Conservation (phyloP, 64 coral and sea anemone genomes). For the Dendrophyllia cribrosa region DNA sequence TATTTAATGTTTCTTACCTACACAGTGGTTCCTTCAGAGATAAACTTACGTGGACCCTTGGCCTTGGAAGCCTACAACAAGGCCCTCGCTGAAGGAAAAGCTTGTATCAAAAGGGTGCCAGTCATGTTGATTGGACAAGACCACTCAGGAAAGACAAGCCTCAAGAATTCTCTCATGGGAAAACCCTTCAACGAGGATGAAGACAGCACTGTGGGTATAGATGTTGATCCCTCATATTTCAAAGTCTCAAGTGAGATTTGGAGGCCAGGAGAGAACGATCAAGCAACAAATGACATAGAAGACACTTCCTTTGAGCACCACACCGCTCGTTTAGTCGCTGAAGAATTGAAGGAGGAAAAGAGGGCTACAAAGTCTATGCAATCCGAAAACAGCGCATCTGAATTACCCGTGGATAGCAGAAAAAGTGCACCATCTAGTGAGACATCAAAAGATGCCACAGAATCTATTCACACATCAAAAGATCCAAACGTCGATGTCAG, state of each 20-base stretch:
- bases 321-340: not conserved
- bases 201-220: too few relatives aligned
- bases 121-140: not conserved
- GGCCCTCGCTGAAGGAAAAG: constrained; percentile 29
- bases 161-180: too few relatives aligned
- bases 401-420: not conserved
- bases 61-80: constrained; percentile 21
- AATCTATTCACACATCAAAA: too few relatives aligned
- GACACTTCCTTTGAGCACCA: constrained; percentile 30
- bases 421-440: not conserved
- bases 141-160: too few relatives aligned
- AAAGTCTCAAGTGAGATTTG: not conserved
- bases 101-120: not conserved
- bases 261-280: not conserved
- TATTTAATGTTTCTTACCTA: not conserved
- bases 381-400: not conserved
- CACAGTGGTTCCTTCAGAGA: constrained; percentile 27
- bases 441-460: too few relatives aligned
- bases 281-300: not conserved
- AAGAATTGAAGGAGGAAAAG: not conserved
- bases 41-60: constrained; percentile 6
- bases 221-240: too few relatives aligned
- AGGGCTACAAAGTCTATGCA: too few relatives aligned
- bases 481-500: too few relatives aligned
- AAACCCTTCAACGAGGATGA: too few relatives aligned